Evolutionary conservation across 2,113 vertebrate species (phyloP), one percentile per base, ranked within the genome.

Genomic region (Sylvicapra grimmia): DNA sequence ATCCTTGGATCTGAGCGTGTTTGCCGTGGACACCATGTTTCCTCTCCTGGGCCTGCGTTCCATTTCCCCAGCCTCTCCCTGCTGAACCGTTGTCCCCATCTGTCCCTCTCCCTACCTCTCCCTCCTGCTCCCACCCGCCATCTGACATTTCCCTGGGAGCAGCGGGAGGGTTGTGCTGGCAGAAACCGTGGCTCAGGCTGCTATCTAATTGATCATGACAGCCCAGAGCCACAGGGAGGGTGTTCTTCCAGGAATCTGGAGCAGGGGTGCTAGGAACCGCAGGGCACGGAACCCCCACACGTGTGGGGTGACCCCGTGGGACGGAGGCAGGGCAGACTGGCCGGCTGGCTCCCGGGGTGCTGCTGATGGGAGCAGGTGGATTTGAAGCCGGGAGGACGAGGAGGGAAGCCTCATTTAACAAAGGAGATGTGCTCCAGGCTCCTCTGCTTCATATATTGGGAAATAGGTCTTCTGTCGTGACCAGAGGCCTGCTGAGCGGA

Each of bases 391-490:
- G 65, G 33, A 88, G 72, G 21, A 85, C 0, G 0, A 18, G 0
- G 14, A 90, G 49, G 58, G 61, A 53, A 23, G 25, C 63, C 59
- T 94, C 54, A n/a, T 40, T 94, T 82, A 49, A 72, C 63, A 58
- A 90, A 53, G 0, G 31, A 82, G 90, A 59, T 91, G 59, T 49
- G 89, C 65, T 86, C 61, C 27, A 53, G 27, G 10, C 59, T 86
- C n/a, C 23, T 96, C 44, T 14, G n/a, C 63, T 59, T 96, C 53
- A 0, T 51, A 1, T 19, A 23, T 21, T 58, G 49, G 93, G 36
- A 93, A 95, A 82, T 31, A 63, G 58, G 40, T 83, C 77, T 92
- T 63, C 72, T 83, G 13, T 93, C 49, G 56, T 82, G 53, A n/a
- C 49, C 86, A 77, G 49, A 2, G 14, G 33, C 94, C 82, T 93